Evolutionary conservation across 2,113 vertebrate species (phyloP), one percentile per base, ranked within the genome.

Genomic region (Periophthalmodon schlosseri): DNA sequence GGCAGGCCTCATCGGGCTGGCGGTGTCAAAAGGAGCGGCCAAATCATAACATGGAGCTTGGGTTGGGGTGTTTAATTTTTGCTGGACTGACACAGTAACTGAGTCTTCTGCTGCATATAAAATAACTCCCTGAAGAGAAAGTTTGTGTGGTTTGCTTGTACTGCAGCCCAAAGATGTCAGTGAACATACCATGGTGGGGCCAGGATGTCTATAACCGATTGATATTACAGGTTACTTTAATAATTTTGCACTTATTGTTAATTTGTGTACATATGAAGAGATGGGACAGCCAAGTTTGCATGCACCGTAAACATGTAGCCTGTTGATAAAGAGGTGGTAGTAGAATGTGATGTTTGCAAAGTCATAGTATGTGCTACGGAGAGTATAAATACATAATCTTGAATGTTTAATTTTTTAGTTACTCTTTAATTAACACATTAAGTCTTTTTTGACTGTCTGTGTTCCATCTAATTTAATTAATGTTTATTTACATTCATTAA

Each of bases 1-100:
- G 73, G 96, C 96, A 0, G 96, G 95, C 61, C 94, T 97, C 81
- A 96, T 97, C 39, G 96, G 95, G 66, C 78, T 97, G 86, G 96
- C 95, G 0, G 94, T 97, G 68, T 83, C 96, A 78, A 97, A 97
- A 86, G 92, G 92, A 79, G 92, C 94, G 39, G 93, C 95, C 71
- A 97, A 95, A 88, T 93, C 94, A 69, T 96, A 95, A 95, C 73
- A 46, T 49, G 78, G 74, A 82, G 20, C 12, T 4, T 2, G 18
- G 24, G 21, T 64, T 2, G 3, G 36, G 7, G 0, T 50, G 3
- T 46, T 14, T 44, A 47, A 3, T 21, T 70, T 67, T 57, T 83
- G 28, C 80, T 80, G 75, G 77, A 84, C 81, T 87, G 14, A 69
- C 12, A 76, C 67, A 20, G 5, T 54, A 10, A 75, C 70, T 80